Conservation (phyloP, 2,113 vertebrate species). For the Tichodroma muraria region DNA sequence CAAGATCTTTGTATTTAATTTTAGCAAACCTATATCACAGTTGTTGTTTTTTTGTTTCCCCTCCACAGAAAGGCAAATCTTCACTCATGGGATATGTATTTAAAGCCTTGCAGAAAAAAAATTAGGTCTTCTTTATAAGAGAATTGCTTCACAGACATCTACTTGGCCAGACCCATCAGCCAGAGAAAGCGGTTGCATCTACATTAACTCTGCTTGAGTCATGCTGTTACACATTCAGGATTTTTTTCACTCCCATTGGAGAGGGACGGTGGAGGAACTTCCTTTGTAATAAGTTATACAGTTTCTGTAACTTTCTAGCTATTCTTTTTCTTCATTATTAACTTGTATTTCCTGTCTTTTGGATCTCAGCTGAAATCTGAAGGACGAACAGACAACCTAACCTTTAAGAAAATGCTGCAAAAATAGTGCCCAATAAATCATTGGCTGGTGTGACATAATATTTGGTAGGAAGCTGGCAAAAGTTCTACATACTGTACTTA, state of each 20-base stretch:
- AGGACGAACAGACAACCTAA: background rate
- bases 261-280: background rate
- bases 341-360: background rate
- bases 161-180: background rate
- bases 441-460: background rate
- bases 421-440: background rate
- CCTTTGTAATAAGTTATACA: background rate
- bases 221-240: background rate
- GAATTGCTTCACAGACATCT: background rate
- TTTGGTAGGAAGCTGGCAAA: background rate
- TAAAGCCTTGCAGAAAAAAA: background rate
- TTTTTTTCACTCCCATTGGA: background rate
- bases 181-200: fast-evolving
- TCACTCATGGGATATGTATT: background rate
- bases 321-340: background rate
- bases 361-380: background rate
- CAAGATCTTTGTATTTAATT: background rate
- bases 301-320: background rate
- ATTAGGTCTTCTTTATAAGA: background rate
- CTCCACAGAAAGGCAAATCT: background rate
- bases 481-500: background rate
- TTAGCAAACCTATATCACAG: background rate
- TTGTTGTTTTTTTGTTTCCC: background rate
- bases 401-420: background rate
- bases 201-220: background rate